Percentiles rank a stretch among this genome's conserved stretches.
Evolutionary conservation across 2,888 invertebrate genomes (phyloP).

Genomic region (Imbricaverruca yamaguchii): DNA sequence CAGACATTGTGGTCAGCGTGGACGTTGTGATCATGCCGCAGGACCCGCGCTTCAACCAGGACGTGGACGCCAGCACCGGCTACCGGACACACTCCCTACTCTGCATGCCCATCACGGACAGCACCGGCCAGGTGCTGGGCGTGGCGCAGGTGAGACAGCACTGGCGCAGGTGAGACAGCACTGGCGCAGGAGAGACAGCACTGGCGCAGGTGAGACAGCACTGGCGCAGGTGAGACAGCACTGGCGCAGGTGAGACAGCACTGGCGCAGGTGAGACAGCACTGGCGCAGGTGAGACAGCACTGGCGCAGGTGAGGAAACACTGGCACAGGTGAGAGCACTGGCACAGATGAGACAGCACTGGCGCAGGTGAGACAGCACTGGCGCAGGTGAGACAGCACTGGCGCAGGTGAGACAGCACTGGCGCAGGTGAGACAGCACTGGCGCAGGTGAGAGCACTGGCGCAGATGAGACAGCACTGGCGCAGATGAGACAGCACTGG

Average conservation of each 20-base stretch:
- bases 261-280: not conserved
- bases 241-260: not conserved
- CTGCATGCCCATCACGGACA: constrained; percentile 94
- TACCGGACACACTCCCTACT: constrained; percentile 85
- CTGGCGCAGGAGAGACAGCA: constrained; percentile 35
- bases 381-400: not conserved
- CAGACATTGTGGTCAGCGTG: too few species aligned
- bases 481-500: constrained; percentile 59
- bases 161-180: not conserved
- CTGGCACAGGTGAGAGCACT: not conserved
- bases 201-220: not conserved
- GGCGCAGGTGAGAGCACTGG: not conserved
- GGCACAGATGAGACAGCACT: constrained; percentile 35
- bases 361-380: not conserved
- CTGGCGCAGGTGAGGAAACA: constrained; percentile 46
- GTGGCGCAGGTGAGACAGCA: constrained; percentile 74
- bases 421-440: not conserved
- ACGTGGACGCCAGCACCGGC: constrained; percentile 85
- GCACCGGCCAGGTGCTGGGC: constrained; percentile 88
- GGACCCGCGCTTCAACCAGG: constrained; percentile 86
- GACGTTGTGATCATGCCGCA: constrained; percentile 39
- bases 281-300: not conserved
- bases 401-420: not conserved
- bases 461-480: constrained; percentile 76
- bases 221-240: not conserved